Conservation (phyloP, 2,888 invertebrate species). For the Mesodorylaimus sp. region DNA sequence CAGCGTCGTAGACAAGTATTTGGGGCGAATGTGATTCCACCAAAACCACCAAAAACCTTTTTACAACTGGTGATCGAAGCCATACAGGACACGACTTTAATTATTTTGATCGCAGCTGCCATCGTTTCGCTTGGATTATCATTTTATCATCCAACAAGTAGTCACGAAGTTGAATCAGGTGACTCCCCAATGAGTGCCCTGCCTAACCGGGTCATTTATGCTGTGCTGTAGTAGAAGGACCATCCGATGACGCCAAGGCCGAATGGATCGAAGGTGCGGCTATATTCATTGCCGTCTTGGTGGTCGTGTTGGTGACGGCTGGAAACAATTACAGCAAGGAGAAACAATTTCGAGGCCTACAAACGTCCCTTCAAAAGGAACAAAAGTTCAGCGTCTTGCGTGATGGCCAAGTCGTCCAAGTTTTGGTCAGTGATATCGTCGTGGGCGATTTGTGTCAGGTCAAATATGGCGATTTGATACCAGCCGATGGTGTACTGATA, state of each 20-base stretch:
- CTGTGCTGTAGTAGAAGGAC: background rate
- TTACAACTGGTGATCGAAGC: conserved; percentile 97
- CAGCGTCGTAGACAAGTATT: conserved; percentile 84
- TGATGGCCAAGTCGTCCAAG: conserved; percentile 70
- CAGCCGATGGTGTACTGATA: conserved; percentile 38
- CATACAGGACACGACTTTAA: conserved; percentile 87
- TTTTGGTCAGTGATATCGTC: conserved; percentile 69
- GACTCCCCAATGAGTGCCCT: no score
- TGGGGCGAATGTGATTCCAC: conserved; percentile 95
- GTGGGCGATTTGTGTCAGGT: conserved; percentile 88
- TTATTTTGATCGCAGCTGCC: conserved; percentile 94
- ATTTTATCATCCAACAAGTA: background rate
- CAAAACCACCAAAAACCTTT: conserved; percentile 97
- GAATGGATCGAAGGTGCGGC: conserved; percentile 41
- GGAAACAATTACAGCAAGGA: conserved; percentile 40
- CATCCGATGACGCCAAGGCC: conserved; percentile 29
- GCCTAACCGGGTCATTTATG: no score
- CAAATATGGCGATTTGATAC: conserved; percentile 35
- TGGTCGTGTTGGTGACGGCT: conserved; percentile 40
- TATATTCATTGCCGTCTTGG: conserved; percentile 38
- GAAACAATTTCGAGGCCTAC: conserved; percentile 29
- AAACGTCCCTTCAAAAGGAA: conserved; percentile 85
- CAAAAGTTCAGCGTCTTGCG: conserved; percentile 95
- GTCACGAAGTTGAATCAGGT: background rate
- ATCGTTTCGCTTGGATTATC: conserved; percentile 79